Base-by-base conservation (phyloP, 1,140 invertebrate genomes). In the Nasonia giraulti region DNA sequence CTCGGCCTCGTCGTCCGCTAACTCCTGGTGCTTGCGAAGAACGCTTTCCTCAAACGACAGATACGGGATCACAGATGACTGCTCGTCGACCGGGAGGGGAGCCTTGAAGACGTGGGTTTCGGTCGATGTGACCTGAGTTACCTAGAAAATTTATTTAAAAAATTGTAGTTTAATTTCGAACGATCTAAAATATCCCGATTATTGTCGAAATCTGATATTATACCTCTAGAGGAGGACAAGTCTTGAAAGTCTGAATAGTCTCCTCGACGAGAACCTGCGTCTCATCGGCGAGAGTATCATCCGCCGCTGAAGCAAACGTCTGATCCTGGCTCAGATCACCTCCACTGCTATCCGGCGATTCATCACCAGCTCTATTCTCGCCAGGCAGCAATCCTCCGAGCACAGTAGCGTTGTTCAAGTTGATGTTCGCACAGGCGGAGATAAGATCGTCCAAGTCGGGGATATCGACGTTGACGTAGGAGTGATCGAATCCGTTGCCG, bases 401-500 rank as follows among this genome's bases (percentile, higher is more conserved):
- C 55, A n/a, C 6, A 62, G 17, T n/a, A 62, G 20, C 55, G 55
- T 62, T 62, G 33, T 50, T 47, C 50, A 90, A 62, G 8, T 87
- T 86, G 17, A 91, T 91, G 20, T 86, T 83, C 0, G 88, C 88
- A 44, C 89, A 91, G 7, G 85, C 89, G 7, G 83, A 62, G 31
- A 92, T 91, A 14, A 92, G 50, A 23, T 92, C 91, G 11, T 90
- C 89, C 1, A 92, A 69, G 0, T 89, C 91, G 8, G 89, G 85
- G 75, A 91, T 89, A 10, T 90, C 86, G 8, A 73, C 12, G 68
- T 89, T 88, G 0, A 81, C 40, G 44, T 91, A 91, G 0, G 91
- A 92, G 10, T 82, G 33, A 88, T 84, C 47, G 37, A 80, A 84
- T 17, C 47, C 71, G 8, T 86, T 85, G 20, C 55, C 55, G 55